phyloP scores from a whole-genome alignment of 2,113 vertebrate genomes.

The Epinephelus moara region DNA sequence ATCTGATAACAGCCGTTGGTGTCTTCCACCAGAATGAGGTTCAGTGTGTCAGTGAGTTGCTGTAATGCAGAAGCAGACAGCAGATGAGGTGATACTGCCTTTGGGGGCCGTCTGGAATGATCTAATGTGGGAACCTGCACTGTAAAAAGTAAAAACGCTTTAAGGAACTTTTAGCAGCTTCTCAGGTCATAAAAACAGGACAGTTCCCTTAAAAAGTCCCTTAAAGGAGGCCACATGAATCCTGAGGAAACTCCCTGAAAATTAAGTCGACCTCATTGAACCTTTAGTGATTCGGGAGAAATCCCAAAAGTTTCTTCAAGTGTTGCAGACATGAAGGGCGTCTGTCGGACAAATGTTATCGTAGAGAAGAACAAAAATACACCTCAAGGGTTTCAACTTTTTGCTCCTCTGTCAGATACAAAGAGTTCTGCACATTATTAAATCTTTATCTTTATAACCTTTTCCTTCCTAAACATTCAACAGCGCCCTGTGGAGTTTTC shows the following conservation, averaged over 20 bases:
- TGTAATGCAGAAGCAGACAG: constrained; percentile 32
- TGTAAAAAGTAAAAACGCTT: background rate
- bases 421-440: background rate
- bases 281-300: background rate
- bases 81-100: constrained; percentile 42
- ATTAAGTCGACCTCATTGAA: background rate
- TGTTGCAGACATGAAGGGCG: background rate
- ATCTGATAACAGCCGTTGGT: constrained; percentile 31
- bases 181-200: background rate
- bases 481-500: no score
- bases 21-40: constrained; percentile 37
- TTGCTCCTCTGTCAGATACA: background rate
- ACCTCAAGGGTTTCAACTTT: background rate
- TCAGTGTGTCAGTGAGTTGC: constrained; percentile 3
- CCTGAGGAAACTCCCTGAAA: background rate
- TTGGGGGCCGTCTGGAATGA: constrained; percentile 28
- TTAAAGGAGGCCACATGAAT: background rate
- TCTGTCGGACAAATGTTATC: background rate
- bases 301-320: background rate
- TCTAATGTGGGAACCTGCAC: constrained; percentile 4
- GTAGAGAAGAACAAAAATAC: background rate
- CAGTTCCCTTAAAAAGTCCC: background rate
- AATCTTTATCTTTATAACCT: background rate
- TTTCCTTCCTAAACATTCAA: background rate
- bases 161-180: constrained; percentile 21